phyloP scores from a whole-genome alignment of 1,140 invertebrate species.

The Hypothenemus hampei region DNA sequence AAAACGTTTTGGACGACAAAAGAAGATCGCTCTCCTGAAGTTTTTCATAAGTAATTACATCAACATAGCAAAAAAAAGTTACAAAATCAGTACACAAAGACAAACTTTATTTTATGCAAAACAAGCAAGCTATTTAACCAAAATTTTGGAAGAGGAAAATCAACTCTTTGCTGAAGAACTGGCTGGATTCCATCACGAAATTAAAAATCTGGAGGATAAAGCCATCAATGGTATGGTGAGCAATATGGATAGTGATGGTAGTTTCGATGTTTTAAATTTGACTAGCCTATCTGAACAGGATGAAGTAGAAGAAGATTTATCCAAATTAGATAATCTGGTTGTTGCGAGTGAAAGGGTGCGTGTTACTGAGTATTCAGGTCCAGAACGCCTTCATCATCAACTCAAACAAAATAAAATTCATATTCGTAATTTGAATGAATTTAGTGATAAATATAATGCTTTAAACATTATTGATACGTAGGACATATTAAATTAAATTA shows the following conservation, averaged over 20 bases:
- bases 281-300: not conserved
- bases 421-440: slow-evolving; percentile 13
- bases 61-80: slow-evolving; percentile 57
- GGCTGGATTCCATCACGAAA: slow-evolving; percentile 12
- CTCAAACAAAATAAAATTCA: slow-evolving; percentile 16
- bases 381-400: slow-evolving; percentile 7
- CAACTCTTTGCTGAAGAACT: slow-evolving; percentile 45
- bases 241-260: not conserved
- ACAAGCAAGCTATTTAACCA: slow-evolving; percentile 61
- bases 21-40: slow-evolving; percentile 49
- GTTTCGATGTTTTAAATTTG: not conserved
- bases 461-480: no score
- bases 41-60: slow-evolving; percentile 67
- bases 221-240: slow-evolving; percentile 1
- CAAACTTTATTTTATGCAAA: slow-evolving; percentile 62
- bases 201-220: slow-evolving; percentile 11
- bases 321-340: slow-evolving; percentile 1
- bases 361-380: not conserved
- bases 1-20: slow-evolving; percentile 19
- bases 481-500: no score
- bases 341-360: not conserved
- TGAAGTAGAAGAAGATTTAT: not conserved
- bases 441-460: no score
- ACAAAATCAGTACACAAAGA: slow-evolving; percentile 52
- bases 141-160: slow-evolving; percentile 55